Evolutionary conservation across 1,140 invertebrate species (phyloP).

Genomic region (Hylyphantes graminicola): DNA sequence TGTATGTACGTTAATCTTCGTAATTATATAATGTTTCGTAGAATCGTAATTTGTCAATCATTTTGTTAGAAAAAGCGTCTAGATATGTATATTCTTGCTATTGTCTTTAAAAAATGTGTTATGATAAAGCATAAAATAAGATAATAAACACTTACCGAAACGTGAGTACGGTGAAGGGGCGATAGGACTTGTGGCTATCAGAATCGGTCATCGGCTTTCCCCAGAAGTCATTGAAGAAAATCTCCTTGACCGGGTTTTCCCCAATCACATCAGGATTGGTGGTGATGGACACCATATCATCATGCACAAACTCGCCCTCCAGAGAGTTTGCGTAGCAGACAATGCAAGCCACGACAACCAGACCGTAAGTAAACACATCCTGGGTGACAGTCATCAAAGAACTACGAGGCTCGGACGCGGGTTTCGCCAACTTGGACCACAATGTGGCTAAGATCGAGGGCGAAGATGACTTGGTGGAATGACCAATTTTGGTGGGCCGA

Average conservation of each 20-base stretch:
- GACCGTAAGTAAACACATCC: slow-evolving; percentile 69
- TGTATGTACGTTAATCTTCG: too few species aligned
- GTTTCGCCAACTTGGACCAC: slow-evolving; percentile 7
- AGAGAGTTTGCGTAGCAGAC: slow-evolving; percentile 82
- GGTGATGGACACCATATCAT: slow-evolving; percentile 88
- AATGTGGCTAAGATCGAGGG: too few species aligned
- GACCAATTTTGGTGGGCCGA: not conserved
- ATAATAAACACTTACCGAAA: slow-evolving; percentile 77
- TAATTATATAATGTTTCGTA: too few species aligned
- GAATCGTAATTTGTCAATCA: too few species aligned
- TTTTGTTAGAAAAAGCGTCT: too few species aligned
- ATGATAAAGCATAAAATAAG: not conserved
- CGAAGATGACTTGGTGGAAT: slow-evolving; percentile 3
- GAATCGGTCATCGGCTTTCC: slow-evolving; percentile 87
- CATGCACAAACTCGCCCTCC: slow-evolving; percentile 88
- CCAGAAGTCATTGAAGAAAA: slow-evolving; percentile 91
- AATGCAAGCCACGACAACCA: slow-evolving; percentile 76
- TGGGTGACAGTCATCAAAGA: slow-evolving; percentile 18
- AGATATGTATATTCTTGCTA: too few species aligned
- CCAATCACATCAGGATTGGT: slow-evolving; percentile 86
- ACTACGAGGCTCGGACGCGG: slow-evolving; percentile 16
- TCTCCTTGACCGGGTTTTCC: slow-evolving; percentile 73
- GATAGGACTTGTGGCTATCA: slow-evolving; percentile 85
- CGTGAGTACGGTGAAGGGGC: slow-evolving; percentile 83
- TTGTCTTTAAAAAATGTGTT: too few species aligned